These are phyloP conservation scores for Rhopalosiphum padi DNA, from an alignment of 1,140 invertebrate genomes.

Conservation along the genomic window DNA sequence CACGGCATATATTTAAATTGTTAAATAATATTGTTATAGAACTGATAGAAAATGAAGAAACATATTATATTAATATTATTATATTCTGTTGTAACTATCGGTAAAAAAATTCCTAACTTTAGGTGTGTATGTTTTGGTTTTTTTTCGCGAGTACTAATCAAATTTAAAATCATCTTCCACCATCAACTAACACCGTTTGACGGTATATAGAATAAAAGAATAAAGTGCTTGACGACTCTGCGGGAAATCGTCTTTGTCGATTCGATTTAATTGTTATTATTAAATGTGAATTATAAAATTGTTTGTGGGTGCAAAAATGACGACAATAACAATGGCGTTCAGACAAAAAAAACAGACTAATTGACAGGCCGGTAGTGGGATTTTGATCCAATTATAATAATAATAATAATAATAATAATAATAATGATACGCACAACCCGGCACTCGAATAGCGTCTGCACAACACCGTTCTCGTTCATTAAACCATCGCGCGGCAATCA, in stretches of 20 bases:
- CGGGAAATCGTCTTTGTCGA: not conserved
- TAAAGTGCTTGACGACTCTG: not conserved
- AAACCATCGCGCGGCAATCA: not conserved
- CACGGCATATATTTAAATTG: not conserved
- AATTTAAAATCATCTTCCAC: not conserved
- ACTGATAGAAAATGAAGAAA: not conserved
- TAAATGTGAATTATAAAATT: not conserved
- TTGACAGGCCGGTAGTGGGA: not conserved
- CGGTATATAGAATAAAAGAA: not conserved
- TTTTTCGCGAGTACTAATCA: not conserved
- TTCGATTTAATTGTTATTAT: not conserved
- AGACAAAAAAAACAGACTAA: not conserved
- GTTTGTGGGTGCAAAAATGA: not conserved
- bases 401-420: conserved; percentile 34
- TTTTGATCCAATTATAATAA: conserved; percentile 46
- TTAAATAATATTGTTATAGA: not conserved
- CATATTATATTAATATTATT: too few species aligned
- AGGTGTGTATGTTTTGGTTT: not conserved
- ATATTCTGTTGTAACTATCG: not conserved
- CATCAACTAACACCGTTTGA: not conserved
- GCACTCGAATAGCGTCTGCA: not conserved
- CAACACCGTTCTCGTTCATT: not conserved
- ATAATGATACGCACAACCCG: not conserved
- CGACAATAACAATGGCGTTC: not conserved
- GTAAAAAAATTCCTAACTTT: not conserved